Percentiles rank a stretch among this genome's conserved stretches.
Conservation (phyloP, 1,140 invertebrate genomes). For the Uloborus diversus region DNA sequence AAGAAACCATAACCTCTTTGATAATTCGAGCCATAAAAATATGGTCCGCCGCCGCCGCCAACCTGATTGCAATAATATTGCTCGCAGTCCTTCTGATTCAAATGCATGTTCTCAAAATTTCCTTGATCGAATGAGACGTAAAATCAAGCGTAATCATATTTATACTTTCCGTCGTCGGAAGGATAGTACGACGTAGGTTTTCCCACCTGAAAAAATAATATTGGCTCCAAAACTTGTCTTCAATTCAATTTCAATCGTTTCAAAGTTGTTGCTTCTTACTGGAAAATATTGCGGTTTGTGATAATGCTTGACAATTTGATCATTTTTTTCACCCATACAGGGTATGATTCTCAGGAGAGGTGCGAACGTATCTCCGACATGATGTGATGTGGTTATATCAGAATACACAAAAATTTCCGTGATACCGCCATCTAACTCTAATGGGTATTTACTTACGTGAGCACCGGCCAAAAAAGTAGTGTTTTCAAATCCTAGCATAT, state of each 20-base stretch:
- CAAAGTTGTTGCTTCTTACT: background rate
- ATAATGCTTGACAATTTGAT: background rate
- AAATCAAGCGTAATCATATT: background rate
- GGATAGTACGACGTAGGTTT: background rate
- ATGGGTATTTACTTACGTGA: background rate
- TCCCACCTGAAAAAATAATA: background rate
- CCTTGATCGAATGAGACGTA: no score
- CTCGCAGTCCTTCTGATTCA: background rate
- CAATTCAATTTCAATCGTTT: background rate
- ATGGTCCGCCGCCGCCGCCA: background rate
- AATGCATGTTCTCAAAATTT: background rate
- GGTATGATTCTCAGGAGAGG: background rate
- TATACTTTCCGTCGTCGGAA: background rate
- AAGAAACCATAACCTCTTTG: slow-evolving; percentile 35
- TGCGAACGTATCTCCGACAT: background rate
- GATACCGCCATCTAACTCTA: background rate
- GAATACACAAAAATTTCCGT: background rate
- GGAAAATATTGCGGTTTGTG: background rate
- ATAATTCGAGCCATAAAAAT: background rate
- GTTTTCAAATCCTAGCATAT: background rate
- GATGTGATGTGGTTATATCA: background rate
- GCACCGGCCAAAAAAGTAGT: background rate
- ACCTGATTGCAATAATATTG: slow-evolving; percentile 5
- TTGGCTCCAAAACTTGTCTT: background rate
- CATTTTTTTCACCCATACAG: background rate